These are phyloP conservation scores for Erebia epiphron DNA, from an alignment of 2,888 invertebrate genomes.

Conservation along the genomic window DNA sequence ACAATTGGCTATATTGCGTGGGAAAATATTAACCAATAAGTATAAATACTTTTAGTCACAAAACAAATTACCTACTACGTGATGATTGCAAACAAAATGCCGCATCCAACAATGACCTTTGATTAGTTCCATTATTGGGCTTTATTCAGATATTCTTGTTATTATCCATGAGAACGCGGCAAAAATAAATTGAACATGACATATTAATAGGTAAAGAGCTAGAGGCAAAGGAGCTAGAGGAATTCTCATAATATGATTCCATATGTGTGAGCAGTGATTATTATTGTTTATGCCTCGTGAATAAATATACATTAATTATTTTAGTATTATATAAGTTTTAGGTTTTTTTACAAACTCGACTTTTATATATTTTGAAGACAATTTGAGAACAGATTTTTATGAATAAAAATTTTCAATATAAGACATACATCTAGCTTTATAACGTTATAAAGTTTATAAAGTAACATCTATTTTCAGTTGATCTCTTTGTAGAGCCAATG, in stretches of 20 bases:
- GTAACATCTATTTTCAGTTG: too few species aligned
- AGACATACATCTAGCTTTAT: too few species aligned
- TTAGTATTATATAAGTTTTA: too few species aligned
- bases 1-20: not conserved
- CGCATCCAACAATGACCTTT: constrained; percentile 13
- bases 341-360: too few species aligned
- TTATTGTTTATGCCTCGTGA: too few species aligned
- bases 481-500: too few species aligned
- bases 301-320: too few species aligned
- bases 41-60: constrained; percentile 14
- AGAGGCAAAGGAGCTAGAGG: too few species aligned
- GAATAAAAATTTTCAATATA: too few species aligned
- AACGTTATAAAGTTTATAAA: too few species aligned
- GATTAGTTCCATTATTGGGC: constrained; percentile 21
- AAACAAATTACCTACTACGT: constrained; percentile 17
- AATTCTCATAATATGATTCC: not conserved
- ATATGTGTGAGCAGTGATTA: not conserved
- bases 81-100: constrained; percentile 14
- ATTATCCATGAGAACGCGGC: constrained; percentile 32
- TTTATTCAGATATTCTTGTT: constrained; percentile 31
- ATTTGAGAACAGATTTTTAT: too few species aligned
- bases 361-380: too few species aligned
- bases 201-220: constrained; percentile 26
- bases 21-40: not conserved
- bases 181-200: constrained; percentile 38